phyloP scores from a whole-genome alignment of 2,797 vertebrate genomes.

The Siniperca undulata region DNA sequence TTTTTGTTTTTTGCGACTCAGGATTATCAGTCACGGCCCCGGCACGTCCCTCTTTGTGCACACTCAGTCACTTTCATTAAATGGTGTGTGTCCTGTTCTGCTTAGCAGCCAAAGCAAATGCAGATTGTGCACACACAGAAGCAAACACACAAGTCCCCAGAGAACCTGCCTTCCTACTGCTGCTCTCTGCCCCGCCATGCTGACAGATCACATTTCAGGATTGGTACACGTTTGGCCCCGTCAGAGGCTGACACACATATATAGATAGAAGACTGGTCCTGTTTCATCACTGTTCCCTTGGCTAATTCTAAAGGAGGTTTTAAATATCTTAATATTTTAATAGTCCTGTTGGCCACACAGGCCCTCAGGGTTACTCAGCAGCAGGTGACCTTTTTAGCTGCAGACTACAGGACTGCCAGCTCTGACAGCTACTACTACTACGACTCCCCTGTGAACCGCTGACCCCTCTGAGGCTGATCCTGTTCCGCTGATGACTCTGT shows the following conservation, averaged over 20 bases:
- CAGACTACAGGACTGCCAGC: slow-evolving; percentile 40
- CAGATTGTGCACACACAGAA: slow-evolving; percentile 56
- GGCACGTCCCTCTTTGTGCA: slow-evolving; percentile 16
- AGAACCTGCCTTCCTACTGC: slow-evolving; percentile 24
- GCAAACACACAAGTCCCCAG: slow-evolving; percentile 52
- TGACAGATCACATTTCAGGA: slow-evolving; percentile 70
- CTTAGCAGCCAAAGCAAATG: slow-evolving; percentile 69
- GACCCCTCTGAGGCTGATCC: slow-evolving; percentile 40
- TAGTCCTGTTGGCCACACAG: slow-evolving; percentile 35
- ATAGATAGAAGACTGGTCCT: slow-evolving; percentile 46
- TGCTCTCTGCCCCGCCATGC: slow-evolving; percentile 41
- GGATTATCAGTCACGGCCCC: slow-evolving; percentile 26
- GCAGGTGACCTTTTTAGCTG: slow-evolving; percentile 58
- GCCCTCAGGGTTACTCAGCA: slow-evolving; percentile 78
- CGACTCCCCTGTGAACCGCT: slow-evolving; percentile 27
- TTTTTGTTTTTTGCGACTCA: slow-evolving; percentile 18
- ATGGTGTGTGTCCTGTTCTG: slow-evolving; percentile 58
- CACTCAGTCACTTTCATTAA: slow-evolving; percentile 54
- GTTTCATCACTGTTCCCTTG: slow-evolving; percentile 57
- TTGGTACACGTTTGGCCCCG: slow-evolving; percentile 53
- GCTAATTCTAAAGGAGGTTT: slow-evolving; percentile 59
- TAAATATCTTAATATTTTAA: slow-evolving; percentile 51
- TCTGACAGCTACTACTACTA: slow-evolving; percentile 40
- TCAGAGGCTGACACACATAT: slow-evolving; percentile 57
- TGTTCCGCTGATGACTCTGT: slow-evolving; percentile 33